These are phyloP conservation scores for Trachythela sp. DNA, from an alignment of 64 coral and sea anemone genomes.

Conservation along the genomic window DNA sequence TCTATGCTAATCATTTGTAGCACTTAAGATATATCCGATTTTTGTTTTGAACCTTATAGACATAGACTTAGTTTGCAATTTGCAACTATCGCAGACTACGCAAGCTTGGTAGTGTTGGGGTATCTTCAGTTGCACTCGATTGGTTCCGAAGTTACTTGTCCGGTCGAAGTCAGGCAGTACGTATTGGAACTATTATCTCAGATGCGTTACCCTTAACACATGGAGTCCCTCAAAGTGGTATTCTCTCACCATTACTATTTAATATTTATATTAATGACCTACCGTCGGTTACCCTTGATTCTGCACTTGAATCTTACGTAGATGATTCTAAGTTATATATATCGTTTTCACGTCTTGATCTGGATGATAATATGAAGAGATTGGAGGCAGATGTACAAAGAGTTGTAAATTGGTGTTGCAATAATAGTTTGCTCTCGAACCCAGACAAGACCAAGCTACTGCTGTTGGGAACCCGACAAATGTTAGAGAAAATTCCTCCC, in stretches of 20 bases:
- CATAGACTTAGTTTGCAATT: no score
- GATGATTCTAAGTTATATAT: conserved; percentile 24
- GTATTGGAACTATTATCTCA: conserved; percentile 17
- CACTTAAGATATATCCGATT: no score
- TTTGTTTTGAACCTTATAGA: no score
- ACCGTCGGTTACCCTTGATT: neutral
- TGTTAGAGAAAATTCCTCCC: no score
- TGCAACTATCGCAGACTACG: no score
- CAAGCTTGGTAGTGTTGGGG: no score
- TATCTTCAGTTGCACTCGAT: no score
- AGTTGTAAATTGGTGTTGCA: conserved; percentile 41
- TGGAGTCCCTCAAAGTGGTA: conserved; percentile 20
- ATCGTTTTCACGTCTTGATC: neutral
- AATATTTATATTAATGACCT: conserved; percentile 31
- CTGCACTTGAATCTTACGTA: conserved; percentile 19
- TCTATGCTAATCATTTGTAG: no score
- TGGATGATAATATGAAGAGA: neutral
- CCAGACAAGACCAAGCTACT: conserved; percentile 59
- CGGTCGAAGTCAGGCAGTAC: neutral
- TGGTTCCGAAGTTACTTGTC: no score
- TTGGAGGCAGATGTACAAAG: neutral
- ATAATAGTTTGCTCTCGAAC: conserved; percentile 46
- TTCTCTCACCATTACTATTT: conserved; percentile 24
- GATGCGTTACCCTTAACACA: neutral
- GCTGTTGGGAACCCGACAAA: conserved; percentile 35